Evolutionary conservation across 2,113 vertebrate genomes (phyloP), one percentile per base, ranked within the genome.

Genomic region (Prionailurus viverrinus): DNA sequence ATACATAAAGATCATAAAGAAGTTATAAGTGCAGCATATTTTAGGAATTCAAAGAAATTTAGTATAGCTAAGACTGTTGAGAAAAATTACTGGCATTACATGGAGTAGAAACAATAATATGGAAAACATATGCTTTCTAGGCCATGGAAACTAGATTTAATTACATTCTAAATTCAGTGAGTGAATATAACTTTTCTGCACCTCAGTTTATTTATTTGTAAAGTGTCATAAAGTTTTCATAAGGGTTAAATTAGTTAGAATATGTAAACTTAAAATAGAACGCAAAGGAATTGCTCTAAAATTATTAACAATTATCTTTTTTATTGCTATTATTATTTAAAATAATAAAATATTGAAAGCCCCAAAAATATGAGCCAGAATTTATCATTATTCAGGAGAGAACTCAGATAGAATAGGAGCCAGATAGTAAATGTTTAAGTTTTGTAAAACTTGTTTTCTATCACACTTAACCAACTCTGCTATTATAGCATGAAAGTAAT

Each of bases 231-330:
- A 89, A 1, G 5, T 12, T 82, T 91, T 89, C 33, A 21, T 65
- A 6, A 95, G 66, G 61, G 33, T 66, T 88, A 63, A 92, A 82
- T 89, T 82, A 73, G 14, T 83, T 86, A 33, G 89, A 78, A 79
- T 73, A 86, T 68, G 18, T 45, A 55, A 69, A 76, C 7, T 92
- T 86, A 89, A 45, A 95, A 63, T 21, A 73, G 4, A 36, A 19
- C 55, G 11, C 45, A 73, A 78, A 88, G 33, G 16, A 80, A 45
- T 12, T 39, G 7, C 15, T 53, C 23, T 84, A 33, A 11, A 66
- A 89, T 82, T 65, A 94, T 61, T 66, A 76, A 12, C 19, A 89
- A 51, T 73, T 74, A 51, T 82, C 73, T 51, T 19, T 53, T 84
- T 65, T 65, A 65, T 48, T 87, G 5, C 21, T 23, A n/a, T 31